phyloP scores from a whole-genome alignment of 1,140 invertebrate species.

The Neelides sp. region DNA sequence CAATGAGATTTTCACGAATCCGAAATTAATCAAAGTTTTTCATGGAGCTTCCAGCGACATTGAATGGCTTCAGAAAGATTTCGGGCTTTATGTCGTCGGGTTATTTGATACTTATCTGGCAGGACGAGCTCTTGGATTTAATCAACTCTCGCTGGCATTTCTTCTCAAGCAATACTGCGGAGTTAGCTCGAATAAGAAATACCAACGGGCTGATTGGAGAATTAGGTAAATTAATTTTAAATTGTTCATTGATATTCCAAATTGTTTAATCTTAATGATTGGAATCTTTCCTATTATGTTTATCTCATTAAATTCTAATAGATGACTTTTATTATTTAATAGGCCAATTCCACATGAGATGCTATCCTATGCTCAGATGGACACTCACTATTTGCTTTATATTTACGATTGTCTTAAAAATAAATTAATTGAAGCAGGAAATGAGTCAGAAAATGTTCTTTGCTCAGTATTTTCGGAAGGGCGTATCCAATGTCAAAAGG shows the following conservation, averaged over 20 bases:
- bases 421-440: slow-evolving; percentile 57
- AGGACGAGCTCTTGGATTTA: slow-evolving; percentile 57
- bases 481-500: slow-evolving; percentile 54
- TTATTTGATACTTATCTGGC: slow-evolving; percentile 94
- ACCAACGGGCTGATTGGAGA: slow-evolving; percentile 92
- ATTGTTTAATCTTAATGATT: neutral
- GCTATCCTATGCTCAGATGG: slow-evolving; percentile 75
- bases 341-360: slow-evolving; percentile 74
- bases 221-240: slow-evolving; percentile 45
- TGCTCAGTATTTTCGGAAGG: slow-evolving; percentile 56
- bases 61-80: slow-evolving; percentile 87
- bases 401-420: slow-evolving; percentile 73
- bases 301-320: neutral
- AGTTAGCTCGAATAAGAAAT: slow-evolving; percentile 71
- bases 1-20: slow-evolving; percentile 86
- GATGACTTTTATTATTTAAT: slow-evolving; percentile 24
- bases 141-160: slow-evolving; percentile 60
- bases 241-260: neutral
- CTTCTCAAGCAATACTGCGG: slow-evolving; percentile 67
- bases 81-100: slow-evolving; percentile 88
- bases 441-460: slow-evolving; percentile 55
- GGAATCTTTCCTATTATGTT: neutral
- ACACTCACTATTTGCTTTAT: slow-evolving; percentile 91
- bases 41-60: slow-evolving; percentile 86
- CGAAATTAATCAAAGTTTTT: slow-evolving; percentile 83